Conservation (phyloP, 2,113 vertebrate genomes). For the Sylvietta virens region DNA sequence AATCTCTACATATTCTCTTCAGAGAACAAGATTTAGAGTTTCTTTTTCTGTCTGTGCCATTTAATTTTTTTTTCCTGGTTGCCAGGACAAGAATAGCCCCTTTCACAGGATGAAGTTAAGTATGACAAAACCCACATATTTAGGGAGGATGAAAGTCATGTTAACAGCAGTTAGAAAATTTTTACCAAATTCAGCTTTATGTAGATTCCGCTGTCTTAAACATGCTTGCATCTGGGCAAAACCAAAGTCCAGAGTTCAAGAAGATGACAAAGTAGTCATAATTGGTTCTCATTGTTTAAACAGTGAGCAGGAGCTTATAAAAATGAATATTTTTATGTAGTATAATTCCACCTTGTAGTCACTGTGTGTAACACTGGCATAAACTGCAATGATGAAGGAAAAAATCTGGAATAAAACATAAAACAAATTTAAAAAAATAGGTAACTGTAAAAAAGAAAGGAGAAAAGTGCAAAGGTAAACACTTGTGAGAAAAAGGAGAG, state of each 20-base stretch:
- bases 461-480: not conserved
- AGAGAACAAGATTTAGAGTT: not conserved
- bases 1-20: not conserved
- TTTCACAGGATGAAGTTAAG: not conserved
- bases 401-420: not conserved
- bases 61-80: not conserved
- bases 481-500: not conserved
- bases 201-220: not conserved
- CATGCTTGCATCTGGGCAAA: not conserved
- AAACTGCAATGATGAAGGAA: not conserved
- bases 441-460: not conserved
- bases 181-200: not conserved
- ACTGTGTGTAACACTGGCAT: rapidly evolving
- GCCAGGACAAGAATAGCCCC: not conserved
- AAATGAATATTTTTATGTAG: rapidly evolving
- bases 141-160: not conserved
- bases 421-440: not conserved
- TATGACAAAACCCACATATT: not conserved
- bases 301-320: not conserved
- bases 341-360: not conserved
- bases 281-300: not conserved
- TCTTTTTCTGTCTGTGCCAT: not conserved
- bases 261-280: not conserved
- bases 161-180: not conserved
- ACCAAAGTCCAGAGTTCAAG: rapidly evolving